Conservation (phyloP, 2,113 vertebrate genomes). For the Neodon shergylaensis region DNA sequence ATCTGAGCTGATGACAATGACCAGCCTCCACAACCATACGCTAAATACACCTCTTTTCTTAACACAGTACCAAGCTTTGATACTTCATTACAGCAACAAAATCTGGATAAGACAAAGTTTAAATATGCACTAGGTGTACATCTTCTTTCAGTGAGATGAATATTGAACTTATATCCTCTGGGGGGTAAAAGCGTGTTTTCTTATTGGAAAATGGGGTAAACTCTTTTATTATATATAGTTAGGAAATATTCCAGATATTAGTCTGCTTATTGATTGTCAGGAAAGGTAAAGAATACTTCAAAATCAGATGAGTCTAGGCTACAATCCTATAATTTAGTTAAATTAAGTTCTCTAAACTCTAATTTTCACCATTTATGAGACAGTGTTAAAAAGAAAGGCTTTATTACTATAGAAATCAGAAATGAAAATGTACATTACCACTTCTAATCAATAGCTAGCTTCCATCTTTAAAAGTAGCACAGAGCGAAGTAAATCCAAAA, state of each 20-base stretch:
- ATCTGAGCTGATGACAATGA: background rate
- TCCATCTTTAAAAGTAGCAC: background rate
- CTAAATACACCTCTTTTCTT: background rate
- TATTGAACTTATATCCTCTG: slow-evolving; percentile 16
- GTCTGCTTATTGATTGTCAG: background rate
- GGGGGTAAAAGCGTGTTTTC: background rate
- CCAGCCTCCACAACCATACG: background rate
- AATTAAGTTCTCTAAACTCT: background rate
- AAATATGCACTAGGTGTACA: background rate
- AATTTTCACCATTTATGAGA: slow-evolving; percentile 31
- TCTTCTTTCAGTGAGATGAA: background rate
- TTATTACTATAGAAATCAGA: background rate
- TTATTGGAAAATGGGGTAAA: background rate
- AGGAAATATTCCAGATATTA: background rate
- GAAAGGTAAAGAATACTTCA: background rate
- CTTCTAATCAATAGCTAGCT: background rate
- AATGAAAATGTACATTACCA: background rate
- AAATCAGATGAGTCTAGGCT: slow-evolving; percentile 3
- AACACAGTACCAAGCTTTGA: background rate
- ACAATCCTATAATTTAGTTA: background rate
- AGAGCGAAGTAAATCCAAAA: background rate
- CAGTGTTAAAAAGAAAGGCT: background rate
- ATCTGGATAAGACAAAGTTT: background rate
- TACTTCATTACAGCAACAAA: background rate
- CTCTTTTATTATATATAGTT: background rate